Base-by-base conservation (phyloP, 2,888 invertebrate species). In the Ferdinandea cuprea region DNA sequence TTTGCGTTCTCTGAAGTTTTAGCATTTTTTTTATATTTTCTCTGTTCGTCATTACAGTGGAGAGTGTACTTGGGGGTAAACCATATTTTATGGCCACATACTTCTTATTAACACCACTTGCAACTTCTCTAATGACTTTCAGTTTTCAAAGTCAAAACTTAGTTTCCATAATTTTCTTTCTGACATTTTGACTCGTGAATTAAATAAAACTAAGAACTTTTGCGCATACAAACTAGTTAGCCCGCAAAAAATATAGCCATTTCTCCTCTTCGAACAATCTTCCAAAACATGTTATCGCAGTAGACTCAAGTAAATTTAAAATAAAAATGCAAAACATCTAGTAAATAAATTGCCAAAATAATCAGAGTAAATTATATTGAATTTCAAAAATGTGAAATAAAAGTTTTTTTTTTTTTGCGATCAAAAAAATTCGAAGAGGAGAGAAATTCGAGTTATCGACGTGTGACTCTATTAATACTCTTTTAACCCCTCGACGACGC, bases 61-160 rank as follows among this genome's bases (percentile, higher is more conserved):
- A 25, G 13, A 25, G 25, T 25, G 48, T 48, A 28, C 28, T 48
- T 48, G 48, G 48, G 17, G 48, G 48, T 48, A 48, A 48, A 48
- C 48, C 48, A 48, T 48, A 48, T 48, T 48, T 48, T 48, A 48
- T 48, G 28, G 48, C 48, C 48, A 48, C 48, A 44, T 9, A 8
- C n/a, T 44, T 19, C 44, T 44, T 19, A 8, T 44, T 44, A 19
- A 19, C 11, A 44, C 44, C 44, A 44, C 21, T 19, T 19, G 17
- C 44, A 44, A 44, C 44, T 44, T 44, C 9, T 11, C 19, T 44
- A 19, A 40, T 40, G 13, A 40, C 21, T 19, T 19, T 44, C 19
- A 44, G 4, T 44, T 44, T 44, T 21, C 19, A 9, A 6, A n/a
- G n/a, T 44, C 40, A 15, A 40, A 40, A 40, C 7, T 40, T 15